Evolutionary conservation across 2,797 vertebrate genomes (phyloP), one percentile per base, ranked within the genome.

Genomic region (Pseudochromis fuscus): DNA sequence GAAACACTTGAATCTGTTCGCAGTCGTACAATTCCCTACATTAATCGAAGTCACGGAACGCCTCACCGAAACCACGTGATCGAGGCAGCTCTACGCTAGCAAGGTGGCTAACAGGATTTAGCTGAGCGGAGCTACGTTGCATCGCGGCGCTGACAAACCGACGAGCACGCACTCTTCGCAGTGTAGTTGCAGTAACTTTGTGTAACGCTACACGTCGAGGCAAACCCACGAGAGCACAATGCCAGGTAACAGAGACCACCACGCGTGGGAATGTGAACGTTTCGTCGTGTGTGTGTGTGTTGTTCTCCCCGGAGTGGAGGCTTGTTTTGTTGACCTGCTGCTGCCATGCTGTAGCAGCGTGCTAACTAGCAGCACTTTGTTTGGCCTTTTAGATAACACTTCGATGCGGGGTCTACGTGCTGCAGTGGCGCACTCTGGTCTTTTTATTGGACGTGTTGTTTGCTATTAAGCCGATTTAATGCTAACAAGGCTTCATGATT

Each of bases 211-310:
- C 77, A 56, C 68, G 49, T 65, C 0, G 38, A 85, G 24, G 56
- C 23, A 66, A 77, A 48, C 69, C 56, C 48, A n/a, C 55, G 28
- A 73, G 60, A 69, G 51, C 80, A 86, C 81, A 10, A 95, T 95
- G 94, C 94, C 94, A 94, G 94, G 94, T 94, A 93, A 86, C 13
- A n/a, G n/a, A n/a, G n/a, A n/a, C n/a, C n/a, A n/a, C n/a, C n/a
- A n/a, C n/a, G n/a, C n/a, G n/a, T n/a, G n/a, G n/a, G 3, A 23
- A 21, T 23, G 40, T 18, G 18, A 16, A 27, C 35, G 51, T 2
- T 16, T 48, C 19, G 30, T 63, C 31, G 51, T 53, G 59, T 48
- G 28, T 1, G 30, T 15, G 38, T 42, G 48, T 19, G 67, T 16
- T 50, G 68, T 77, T 52, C 67, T 69, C 63, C 59, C 16, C 48